A percentile compares a stretch with the other conserved stretches of the same genome.
phyloP scores from a whole-genome alignment of 2,113 vertebrate species.

The Hemichromis elongatus region DNA sequence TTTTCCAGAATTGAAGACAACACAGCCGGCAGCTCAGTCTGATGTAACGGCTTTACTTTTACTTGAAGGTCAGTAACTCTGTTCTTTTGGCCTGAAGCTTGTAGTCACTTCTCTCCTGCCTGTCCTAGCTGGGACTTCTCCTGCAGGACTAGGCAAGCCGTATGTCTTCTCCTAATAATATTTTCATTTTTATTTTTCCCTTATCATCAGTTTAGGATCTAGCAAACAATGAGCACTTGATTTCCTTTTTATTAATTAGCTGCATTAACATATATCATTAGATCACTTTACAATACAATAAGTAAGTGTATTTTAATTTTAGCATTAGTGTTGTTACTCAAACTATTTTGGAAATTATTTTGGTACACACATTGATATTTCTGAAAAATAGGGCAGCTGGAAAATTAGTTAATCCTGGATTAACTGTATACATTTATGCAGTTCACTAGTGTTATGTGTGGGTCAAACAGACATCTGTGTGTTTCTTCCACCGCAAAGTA shows the following conservation, averaged over 20 bases:
- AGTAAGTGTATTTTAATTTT: background rate
- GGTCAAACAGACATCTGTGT: background rate
- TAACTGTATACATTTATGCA: background rate
- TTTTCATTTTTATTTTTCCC: background rate
- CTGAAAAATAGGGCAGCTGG: background rate
- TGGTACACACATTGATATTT: too few relatives aligned
- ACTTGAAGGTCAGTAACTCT: conserved; percentile 22
- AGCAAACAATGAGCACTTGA: too few relatives aligned
- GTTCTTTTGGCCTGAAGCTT: background rate
- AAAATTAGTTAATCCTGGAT: background rate
- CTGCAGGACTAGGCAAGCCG: fast-evolving
- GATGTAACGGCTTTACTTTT: conserved; percentile 20
- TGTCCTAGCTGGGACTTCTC: background rate
- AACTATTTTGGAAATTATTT: background rate
- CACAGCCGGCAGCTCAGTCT: background rate
- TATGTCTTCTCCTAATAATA: background rate
- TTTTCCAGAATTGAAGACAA: conserved; percentile 10
- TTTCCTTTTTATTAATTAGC: background rate
- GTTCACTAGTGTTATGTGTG: background rate
- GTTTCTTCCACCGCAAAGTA: background rate
- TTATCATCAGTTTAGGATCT: background rate
- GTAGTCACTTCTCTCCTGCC: background rate
- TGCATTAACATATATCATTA: background rate
- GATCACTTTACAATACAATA: background rate
- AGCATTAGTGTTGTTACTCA: fast-evolving